Conservation (phyloP, 2,797 vertebrate species). For the Enteromius paludinosus region DNA sequence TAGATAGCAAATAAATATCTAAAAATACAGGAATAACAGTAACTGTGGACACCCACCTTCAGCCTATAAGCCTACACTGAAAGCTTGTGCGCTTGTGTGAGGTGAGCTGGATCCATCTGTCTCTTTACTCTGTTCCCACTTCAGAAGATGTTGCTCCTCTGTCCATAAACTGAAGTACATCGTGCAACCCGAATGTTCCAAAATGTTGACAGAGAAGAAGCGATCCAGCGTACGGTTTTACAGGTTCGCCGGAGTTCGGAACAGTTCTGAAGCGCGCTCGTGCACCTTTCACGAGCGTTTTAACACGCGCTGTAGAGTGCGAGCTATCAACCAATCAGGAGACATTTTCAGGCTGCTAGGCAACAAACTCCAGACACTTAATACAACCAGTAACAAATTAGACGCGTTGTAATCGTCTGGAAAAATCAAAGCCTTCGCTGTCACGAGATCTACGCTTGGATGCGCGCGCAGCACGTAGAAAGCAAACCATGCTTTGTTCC, state of each 20-base stretch:
- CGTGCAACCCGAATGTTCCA: background rate
- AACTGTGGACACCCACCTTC: conserved; percentile 36
- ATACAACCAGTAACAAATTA: conserved; percentile 24
- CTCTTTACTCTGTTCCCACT: conserved; percentile 21
- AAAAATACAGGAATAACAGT: conserved; percentile 10
- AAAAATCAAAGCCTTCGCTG: conserved; percentile 10
- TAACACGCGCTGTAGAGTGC: conserved; percentile 38
- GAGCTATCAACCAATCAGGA: conserved; percentile 49
- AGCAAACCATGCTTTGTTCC: conserved; percentile 5
- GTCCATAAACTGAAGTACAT: conserved; percentile 17
- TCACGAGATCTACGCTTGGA: conserved; percentile 26
- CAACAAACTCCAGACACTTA: conserved; percentile 61
- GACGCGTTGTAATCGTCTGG: conserved; percentile 28
- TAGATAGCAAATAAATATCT: background rate
- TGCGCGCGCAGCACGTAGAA: conserved; percentile 4
- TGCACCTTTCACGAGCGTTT: conserved; percentile 40
- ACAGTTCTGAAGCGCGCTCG: conserved; percentile 40
- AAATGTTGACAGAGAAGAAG: background rate
- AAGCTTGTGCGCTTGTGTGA: conserved; percentile 17
- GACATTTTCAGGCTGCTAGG: conserved; percentile 61
- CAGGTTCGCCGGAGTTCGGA: conserved; percentile 8
- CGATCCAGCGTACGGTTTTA: background rate
- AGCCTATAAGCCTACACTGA: conserved; percentile 27
- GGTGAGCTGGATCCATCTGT: conserved; percentile 25
- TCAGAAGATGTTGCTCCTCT: conserved; percentile 9